phyloP scores from a whole-genome alignment of 2,888 invertebrate genomes.

The Cybosia mesomella region DNA sequence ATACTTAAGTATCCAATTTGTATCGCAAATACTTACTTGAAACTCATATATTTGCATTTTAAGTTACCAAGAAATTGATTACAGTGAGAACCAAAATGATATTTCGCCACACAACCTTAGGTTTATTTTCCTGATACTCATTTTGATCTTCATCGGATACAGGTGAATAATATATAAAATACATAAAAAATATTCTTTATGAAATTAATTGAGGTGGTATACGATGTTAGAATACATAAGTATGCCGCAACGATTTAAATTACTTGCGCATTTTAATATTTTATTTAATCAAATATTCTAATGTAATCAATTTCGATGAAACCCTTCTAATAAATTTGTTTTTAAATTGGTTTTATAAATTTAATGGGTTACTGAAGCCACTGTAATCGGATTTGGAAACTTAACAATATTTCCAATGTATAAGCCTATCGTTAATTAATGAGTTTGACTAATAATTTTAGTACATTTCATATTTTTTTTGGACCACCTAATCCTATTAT shows the following conservation, averaged over 20 bases:
- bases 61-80: slow-evolving; percentile 48
- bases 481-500: too few species aligned
- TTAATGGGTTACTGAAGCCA: neutral
- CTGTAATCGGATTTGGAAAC: neutral
- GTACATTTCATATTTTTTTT: too few species aligned
- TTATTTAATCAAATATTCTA: slow-evolving; percentile 6
- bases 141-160: slow-evolving; percentile 7
- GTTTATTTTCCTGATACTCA: slow-evolving; percentile 13
- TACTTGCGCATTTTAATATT: neutral
- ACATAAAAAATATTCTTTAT: slow-evolving; percentile 2
- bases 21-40: slow-evolving; percentile 51
- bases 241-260: neutral
- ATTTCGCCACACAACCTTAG: neutral
- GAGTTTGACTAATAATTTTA: neutral
- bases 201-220: slow-evolving; percentile 8
- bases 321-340: neutral
- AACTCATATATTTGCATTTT: slow-evolving; percentile 50
- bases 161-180: slow-evolving; percentile 6
- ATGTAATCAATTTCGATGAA: slow-evolving; percentile 8
- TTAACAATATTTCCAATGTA: neutral
- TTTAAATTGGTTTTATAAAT: neutral
- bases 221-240: slow-evolving; percentile 8
- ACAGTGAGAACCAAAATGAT: slow-evolving; percentile 26
- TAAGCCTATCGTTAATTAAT: neutral
- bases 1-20: slow-evolving; percentile 47